A percentile compares a stretch with the other conserved stretches of the same genome.
Conservation (phyloP, 2,888 invertebrate species). For the Rapana venosa region DNA sequence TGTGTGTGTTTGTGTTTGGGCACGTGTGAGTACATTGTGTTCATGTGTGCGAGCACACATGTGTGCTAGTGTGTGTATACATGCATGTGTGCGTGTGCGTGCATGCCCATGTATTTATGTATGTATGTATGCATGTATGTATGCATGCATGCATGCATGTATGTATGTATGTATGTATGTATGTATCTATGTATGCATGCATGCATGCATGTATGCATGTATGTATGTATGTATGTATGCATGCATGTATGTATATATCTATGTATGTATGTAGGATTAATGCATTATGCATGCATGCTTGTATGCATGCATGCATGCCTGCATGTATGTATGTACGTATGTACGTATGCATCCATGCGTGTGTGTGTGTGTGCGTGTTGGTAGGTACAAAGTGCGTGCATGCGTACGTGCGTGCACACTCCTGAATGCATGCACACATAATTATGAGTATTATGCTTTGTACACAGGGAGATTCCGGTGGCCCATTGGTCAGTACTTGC, state of each 20-base stretch:
- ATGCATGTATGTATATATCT: not conserved
- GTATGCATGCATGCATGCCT: no score
- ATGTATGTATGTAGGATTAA: not conserved
- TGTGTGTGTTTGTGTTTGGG: not conserved
- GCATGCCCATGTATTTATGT: not conserved
- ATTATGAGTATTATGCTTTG: not conserved
- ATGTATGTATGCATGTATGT: not conserved
- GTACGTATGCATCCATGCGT: not conserved
- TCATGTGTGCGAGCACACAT: not conserved
- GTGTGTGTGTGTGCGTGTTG: not conserved
- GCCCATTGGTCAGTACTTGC: not conserved
- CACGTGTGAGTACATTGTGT: not conserved
- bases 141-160: not conserved
- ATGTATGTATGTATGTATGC: not conserved
- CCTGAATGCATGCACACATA: not conserved
- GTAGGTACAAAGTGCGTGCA: no score
- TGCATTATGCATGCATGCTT: no score
- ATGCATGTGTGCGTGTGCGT: not conserved
- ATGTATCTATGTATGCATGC: not conserved
- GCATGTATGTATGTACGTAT: not conserved
- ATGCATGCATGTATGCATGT: not conserved
- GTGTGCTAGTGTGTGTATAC: not conserved
- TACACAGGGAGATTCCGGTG: not conserved
- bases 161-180: not conserved
- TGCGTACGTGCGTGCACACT: not conserved